Evolutionary conservation across 2,888 invertebrate genomes (phyloP).

Genomic region (Melitaea athalia): DNA sequence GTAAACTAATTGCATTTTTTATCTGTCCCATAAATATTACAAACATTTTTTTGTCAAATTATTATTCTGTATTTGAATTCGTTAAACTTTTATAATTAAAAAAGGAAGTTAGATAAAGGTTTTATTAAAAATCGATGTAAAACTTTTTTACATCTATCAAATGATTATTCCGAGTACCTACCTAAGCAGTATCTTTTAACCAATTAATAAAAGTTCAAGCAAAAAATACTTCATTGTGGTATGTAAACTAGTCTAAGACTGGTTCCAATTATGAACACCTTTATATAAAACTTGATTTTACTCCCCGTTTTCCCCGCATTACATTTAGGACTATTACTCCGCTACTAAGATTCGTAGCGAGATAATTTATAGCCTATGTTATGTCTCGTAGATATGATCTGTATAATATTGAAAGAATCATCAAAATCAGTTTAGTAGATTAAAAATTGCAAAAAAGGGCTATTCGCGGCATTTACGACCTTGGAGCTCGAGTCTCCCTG

Average conservation of each 20-base stretch:
- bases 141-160: not conserved
- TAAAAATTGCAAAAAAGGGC: too few relatives aligned
- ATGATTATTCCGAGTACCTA: not conserved
- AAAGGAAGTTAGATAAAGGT: not conserved
- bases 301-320: too few relatives aligned
- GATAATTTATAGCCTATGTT: too few relatives aligned
- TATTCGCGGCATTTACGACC: too few relatives aligned
- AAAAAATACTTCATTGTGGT: constrained; percentile 19
- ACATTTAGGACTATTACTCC: too few relatives aligned
- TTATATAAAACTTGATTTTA: constrained; percentile 14
- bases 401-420: too few relatives aligned
- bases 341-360: too few relatives aligned
- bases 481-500: too few relatives aligned
- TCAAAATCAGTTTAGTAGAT: too few relatives aligned
- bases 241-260: constrained; percentile 23
- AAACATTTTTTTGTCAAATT: not conserved
- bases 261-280: constrained; percentile 32
- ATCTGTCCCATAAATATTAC: too few relatives aligned
- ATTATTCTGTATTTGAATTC: not conserved
- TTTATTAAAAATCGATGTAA: not conserved
- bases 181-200: constrained; percentile 12
- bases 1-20: too few relatives aligned
- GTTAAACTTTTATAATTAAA: not conserved
- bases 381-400: too few relatives aligned
- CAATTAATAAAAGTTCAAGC: constrained; percentile 24